Percentiles rank a stretch among this genome's conserved stretches.
These are phyloP conservation scores for Eremophila alpestris DNA, from an alignment of 2,797 vertebrate species.

Conservation along the genomic window DNA sequence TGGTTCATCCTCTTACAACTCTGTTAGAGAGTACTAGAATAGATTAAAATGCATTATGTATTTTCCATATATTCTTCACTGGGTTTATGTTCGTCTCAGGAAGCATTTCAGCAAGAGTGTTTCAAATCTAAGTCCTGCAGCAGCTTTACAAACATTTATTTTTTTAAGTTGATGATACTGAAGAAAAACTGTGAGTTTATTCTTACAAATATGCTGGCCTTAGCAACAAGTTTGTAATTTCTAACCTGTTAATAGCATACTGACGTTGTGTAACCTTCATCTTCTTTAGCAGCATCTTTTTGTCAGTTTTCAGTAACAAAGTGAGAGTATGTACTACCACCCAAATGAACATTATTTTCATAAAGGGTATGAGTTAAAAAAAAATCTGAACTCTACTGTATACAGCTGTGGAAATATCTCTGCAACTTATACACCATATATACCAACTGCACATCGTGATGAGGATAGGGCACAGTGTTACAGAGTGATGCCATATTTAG, in stretches of 20 bases:
- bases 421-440: not conserved
- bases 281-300: not conserved
- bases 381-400: not conserved
- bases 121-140: not conserved
- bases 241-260: not conserved
- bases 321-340: not conserved
- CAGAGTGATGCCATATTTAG: not conserved
- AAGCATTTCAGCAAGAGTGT: not conserved
- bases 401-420: not conserved
- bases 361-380: not conserved
- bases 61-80: not conserved
- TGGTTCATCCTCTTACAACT: not conserved
- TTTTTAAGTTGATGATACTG: not conserved
- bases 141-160: not conserved
- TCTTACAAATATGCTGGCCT: not conserved
- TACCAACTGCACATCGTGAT: rapidly evolving
- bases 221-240: not conserved
- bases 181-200: not conserved
- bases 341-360: not conserved
- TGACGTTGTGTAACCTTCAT: not conserved
- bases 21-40: not conserved
- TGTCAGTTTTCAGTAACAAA: not conserved
- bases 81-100: not conserved
- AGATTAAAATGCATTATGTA: not conserved
- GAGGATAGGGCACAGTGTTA: not conserved